Base-by-base conservation (phyloP, 1,140 invertebrate genomes). In the Meloidogyne floridensis region DNA sequence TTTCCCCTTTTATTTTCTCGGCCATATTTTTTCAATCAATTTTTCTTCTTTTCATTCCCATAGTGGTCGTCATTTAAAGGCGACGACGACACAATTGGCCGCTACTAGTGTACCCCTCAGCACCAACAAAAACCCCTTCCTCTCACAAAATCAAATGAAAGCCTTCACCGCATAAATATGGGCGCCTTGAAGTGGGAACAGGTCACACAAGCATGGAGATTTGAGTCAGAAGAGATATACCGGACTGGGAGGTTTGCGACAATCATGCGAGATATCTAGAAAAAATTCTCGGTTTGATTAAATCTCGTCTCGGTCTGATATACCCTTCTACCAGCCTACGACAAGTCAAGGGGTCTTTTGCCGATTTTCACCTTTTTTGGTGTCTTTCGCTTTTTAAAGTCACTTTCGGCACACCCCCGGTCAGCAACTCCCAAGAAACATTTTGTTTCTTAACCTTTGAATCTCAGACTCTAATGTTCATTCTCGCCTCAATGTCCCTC, bases 1-100 rank as follows among this genome's bases (percentile, higher is more conserved):
- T 18, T 65, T 6, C 5, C 7, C 2, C 0, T 65, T 65, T 65
- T 6, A n/a, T 18, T 65, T 65, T 65, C 59, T 65, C 59, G 59
- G 59, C n/a, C 59, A n/a, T 65, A n/a, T 65, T 65, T 65, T 65
- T 65, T 65, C 15, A 65, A 65, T 65, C 59, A 65, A 65, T 65
- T 65, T n/a, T 59, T 59, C 56, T 65, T 65, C n/a, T 65, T 32
- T 32, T 32, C n/a, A 65, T 65, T 6, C 47, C n/a, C 59, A 32
- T 32, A 65, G 7, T 65, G 59, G 59, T 65, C 59, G 59, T 65
- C 59, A 65, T 65, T n/a, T 65, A 65, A 65, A 65, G 59, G 59
- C 59, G 59, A 65, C n/a, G 59, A 65, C 59, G 59, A 65, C 59
- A 65, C 5, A 65, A 59, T 56, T 56, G 56, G 7, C 56, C 13